Base-by-base conservation (phyloP, 1,140 invertebrate species). In the Drosophila prosaltans region DNA sequence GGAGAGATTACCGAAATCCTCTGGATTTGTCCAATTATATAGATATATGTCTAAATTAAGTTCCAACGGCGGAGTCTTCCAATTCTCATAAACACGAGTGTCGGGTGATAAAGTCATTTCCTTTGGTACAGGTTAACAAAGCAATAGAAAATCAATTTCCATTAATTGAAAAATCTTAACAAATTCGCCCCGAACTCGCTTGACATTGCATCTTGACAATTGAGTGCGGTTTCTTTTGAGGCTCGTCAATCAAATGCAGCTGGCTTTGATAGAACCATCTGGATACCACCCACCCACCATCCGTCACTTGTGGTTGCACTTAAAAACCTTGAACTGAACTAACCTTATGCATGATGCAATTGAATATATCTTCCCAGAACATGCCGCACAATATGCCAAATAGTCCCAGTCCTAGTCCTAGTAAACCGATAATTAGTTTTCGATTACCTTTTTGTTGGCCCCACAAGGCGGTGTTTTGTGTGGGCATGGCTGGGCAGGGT, bases 21-120 rank as follows among this genome's bases (percentile, higher is more conserved):
- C 92, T 1, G 94, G 92, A 92, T 97, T 97, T 0, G 96, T 97
- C 96, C 96, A 97, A 92, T 97, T 97, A 85, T 95, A 97, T 26
- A 97, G 93, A 89, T 96, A 95, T 59, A 97, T 93, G 69, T 96
- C 95, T 62, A 97, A 94, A 84, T 94, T 95, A 90, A 97, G 94
- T 0, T 96, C 95, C 58, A 97, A 93, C 0, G 96, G 95, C 1
- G 96, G 96, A 74, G 94, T 94, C 82, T 95, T 93, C 97, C 97
- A 97, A 51, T 95, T 92, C 2, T 93, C 74, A 85, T 93, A 97
- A 62, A 94, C 94, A 40, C 92, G 93, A n/a, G 96, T 95, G 16
- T 92, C 91, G 43, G 94, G 94, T 11, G 93, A 90, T 65, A 96
- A 82, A 24, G 90, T 91, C 75, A 96, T 91, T 94, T 96, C 93